A percentile compares a stretch with the other conserved stretches of the same genome.
phyloP scores from a whole-genome alignment of 2,113 vertebrate species.

The Channa maculata region DNA sequence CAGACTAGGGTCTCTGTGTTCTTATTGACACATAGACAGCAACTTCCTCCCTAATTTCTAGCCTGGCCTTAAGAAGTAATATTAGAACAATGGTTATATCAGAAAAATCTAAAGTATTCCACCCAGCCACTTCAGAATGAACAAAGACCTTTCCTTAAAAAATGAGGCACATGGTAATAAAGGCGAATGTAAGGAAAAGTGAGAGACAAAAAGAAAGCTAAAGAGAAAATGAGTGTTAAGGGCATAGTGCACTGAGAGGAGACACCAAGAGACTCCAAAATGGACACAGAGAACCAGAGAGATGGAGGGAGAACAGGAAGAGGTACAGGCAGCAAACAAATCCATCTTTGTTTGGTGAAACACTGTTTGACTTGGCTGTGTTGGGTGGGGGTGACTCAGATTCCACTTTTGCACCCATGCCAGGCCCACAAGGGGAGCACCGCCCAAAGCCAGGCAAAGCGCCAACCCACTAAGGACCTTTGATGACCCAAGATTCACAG shows the following conservation, averaged over 20 bases:
- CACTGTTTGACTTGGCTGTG: constrained; percentile 50
- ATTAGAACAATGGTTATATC: constrained; percentile 77
- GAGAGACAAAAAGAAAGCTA: constrained; percentile 1
- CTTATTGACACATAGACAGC: constrained; percentile 67
- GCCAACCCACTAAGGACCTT: constrained; percentile 50
- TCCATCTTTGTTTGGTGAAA: constrained; percentile 50
- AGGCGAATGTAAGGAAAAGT: constrained; percentile 32
- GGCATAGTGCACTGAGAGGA: background rate
- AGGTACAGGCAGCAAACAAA: constrained; percentile 33
- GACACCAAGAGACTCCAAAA: background rate
- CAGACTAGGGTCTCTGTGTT: constrained; percentile 28
- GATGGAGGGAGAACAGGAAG: constrained; percentile 5
- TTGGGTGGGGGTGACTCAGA: constrained; percentile 32
- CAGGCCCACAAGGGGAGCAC: constrained; percentile 41
- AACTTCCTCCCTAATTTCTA: constrained; percentile 57
- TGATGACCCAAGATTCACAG: constrained; percentile 65
- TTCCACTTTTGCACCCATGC: constrained; percentile 55
- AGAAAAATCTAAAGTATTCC: constrained; percentile 62
- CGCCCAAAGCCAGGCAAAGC: constrained; percentile 28
- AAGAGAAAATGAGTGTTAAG: background rate
- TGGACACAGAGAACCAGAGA: background rate
- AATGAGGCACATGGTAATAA: constrained; percentile 12
- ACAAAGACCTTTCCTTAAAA: constrained; percentile 45
- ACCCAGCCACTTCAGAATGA: constrained; percentile 56
- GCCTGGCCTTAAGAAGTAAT: constrained; percentile 46